Evolutionary conservation across 2,888 invertebrate species (phyloP).

Genomic region (Netelia fuscicornis): DNA sequence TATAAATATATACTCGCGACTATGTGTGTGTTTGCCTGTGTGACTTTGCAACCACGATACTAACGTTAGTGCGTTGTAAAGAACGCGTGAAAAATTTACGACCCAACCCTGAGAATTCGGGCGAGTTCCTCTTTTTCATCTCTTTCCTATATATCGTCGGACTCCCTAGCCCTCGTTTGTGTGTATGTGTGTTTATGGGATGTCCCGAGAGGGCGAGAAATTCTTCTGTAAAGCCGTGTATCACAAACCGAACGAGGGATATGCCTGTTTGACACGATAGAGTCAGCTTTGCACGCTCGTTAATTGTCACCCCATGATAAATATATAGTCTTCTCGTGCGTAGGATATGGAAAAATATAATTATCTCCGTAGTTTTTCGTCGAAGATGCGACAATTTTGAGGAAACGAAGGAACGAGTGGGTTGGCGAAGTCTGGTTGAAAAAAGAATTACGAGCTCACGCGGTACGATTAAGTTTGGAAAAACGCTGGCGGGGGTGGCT

Average conservation of each 20-base stretch:
- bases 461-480: constrained; percentile 80
- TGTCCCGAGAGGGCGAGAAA: constrained; percentile 59
- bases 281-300: constrained; percentile 55
- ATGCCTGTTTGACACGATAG: constrained; percentile 61
- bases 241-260: constrained; percentile 49
- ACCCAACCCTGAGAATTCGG: constrained; percentile 62
- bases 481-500: constrained; percentile 26
- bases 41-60: constrained; percentile 21
- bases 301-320: constrained; percentile 46
- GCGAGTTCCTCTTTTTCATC: constrained; percentile 38
- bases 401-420: constrained; percentile 49
- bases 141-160: constrained; percentile 29
- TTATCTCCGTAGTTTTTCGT: constrained; percentile 47
- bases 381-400: constrained; percentile 42
- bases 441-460: constrained; percentile 83
- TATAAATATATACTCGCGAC: not conserved
- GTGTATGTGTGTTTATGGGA: constrained; percentile 23
- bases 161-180: not conserved
- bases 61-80: constrained; percentile 53
- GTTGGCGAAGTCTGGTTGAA: constrained; percentile 71
- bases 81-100: constrained; percentile 63
- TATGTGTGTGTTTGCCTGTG: not conserved
- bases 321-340: not conserved
- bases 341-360: constrained; percentile 30
- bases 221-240: constrained; percentile 53